phyloP scores from a whole-genome alignment of 2,888 invertebrate genomes.

The Tuta absoluta region DNA sequence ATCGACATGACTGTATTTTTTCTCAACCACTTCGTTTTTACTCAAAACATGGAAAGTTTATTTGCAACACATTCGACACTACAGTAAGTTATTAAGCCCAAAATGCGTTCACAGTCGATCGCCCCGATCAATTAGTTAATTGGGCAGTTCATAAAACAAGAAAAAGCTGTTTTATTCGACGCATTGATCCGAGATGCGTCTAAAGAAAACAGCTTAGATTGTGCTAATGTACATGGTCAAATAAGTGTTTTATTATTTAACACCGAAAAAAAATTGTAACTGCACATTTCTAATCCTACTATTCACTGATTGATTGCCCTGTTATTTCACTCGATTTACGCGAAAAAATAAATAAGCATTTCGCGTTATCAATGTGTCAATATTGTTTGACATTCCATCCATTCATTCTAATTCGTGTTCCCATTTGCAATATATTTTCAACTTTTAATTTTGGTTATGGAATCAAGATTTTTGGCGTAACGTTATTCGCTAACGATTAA shows the following conservation, averaged over 20 bases:
- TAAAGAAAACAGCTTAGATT: not conserved
- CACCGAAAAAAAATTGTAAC: not conserved
- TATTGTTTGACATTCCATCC: slow-evolving; percentile 32
- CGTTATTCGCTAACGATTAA: too few species aligned
- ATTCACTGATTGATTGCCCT: too few species aligned
- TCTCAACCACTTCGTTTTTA: not conserved
- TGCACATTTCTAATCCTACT: not conserved
- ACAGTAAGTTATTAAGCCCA: not conserved
- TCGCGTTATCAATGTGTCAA: slow-evolving; percentile 18
- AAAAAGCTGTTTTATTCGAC: not conserved
- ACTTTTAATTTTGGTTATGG: not conserved
- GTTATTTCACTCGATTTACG: slow-evolving; percentile 11
- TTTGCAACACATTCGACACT: not conserved
- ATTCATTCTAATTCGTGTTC: not conserved
- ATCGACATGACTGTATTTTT: slow-evolving; percentile 60
- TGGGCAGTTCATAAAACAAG: not conserved
- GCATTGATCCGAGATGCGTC: not conserved
- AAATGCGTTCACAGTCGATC: not conserved
- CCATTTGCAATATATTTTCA: not conserved
- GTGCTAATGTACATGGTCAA: not conserved
- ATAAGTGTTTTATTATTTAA: not conserved
- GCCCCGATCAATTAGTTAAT: not conserved
- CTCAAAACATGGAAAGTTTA: slow-evolving; percentile 15
- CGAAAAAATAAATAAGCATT: slow-evolving; percentile 31
- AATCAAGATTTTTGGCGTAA: too few species aligned